phyloP scores from a whole-genome alignment of 2,797 vertebrate genomes.

The Prionace glauca region DNA sequence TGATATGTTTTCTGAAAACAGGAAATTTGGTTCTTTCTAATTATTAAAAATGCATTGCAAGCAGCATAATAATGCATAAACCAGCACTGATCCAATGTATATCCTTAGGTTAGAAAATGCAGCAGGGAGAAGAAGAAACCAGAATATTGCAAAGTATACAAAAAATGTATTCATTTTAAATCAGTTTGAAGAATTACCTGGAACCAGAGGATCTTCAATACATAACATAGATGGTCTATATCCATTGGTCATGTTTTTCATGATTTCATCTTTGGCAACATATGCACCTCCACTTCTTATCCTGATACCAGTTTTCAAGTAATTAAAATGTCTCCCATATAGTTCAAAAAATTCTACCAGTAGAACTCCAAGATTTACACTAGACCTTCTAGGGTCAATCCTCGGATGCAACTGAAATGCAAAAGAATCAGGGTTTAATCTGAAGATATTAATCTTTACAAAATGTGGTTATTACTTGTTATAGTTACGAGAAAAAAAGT shows the following conservation, averaged over 20 bases:
- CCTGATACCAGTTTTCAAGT: constrained; percentile 94
- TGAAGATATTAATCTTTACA: background rate
- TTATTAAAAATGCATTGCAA: background rate
- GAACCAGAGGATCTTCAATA: constrained; percentile 91
- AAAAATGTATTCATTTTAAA: background rate
- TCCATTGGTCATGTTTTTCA: constrained; percentile 88
- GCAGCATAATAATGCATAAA: background rate
- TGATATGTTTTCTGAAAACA: background rate
- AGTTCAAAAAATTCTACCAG: constrained; percentile 98
- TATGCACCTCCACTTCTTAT: constrained; percentile 92
- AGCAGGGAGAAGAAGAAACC: background rate
- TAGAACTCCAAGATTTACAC: constrained; percentile 87
- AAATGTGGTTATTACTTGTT: background rate
- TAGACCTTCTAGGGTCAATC: constrained; percentile 81
- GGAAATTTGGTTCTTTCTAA: background rate
- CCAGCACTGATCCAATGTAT: background rate
- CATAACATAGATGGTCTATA: constrained; percentile 92
- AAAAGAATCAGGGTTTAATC: background rate
- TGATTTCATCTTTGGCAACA: constrained; percentile 92
- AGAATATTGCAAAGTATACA: background rate
- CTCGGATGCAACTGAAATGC: constrained; percentile 80
- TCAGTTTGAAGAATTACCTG: constrained; percentile 61
- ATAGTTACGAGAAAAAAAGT: background rate
- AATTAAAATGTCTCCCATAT: constrained; percentile 97
- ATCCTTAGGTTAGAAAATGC: too few relatives aligned